Conservation (phyloP, 2,113 vertebrate genomes). For the Xerus inauris region DNA sequence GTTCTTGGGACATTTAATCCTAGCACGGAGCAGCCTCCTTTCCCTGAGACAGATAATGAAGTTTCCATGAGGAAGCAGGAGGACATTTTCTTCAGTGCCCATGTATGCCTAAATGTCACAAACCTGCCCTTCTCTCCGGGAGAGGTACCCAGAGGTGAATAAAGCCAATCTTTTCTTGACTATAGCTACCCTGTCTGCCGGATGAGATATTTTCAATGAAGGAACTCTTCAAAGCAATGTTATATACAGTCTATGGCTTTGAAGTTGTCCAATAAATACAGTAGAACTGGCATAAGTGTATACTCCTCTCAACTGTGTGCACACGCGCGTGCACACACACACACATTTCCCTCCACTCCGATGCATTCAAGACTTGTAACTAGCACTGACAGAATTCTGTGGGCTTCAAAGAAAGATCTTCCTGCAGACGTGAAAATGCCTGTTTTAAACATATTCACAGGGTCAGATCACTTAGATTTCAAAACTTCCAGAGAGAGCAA, state of each 20-base stretch:
- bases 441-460: constrained; percentile 5
- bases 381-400: neutral
- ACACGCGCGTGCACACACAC: neutral
- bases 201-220: neutral
- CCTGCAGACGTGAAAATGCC: neutral
- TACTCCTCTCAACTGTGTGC: neutral
- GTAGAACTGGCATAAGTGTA: neutral
- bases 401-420: neutral
- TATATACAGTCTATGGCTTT: neutral
- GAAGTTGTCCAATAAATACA: constrained; percentile 40
- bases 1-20: constrained; percentile 39
- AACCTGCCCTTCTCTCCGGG: neutral
- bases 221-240: constrained; percentile 13
- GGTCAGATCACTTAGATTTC: neutral
- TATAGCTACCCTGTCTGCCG: neutral
- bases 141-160: neutral
- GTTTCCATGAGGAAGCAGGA: constrained; percentile 19
- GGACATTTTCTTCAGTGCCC: neutral
- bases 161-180: neutral
- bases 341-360: neutral
- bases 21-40: neutral
- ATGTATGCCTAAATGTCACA: neutral
- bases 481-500: neutral
- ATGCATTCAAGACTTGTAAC: neutral
- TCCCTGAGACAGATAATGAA: neutral